Base-by-base conservation (phyloP, 2,888 invertebrate genomes). In the Linyphia triangularis region DNA sequence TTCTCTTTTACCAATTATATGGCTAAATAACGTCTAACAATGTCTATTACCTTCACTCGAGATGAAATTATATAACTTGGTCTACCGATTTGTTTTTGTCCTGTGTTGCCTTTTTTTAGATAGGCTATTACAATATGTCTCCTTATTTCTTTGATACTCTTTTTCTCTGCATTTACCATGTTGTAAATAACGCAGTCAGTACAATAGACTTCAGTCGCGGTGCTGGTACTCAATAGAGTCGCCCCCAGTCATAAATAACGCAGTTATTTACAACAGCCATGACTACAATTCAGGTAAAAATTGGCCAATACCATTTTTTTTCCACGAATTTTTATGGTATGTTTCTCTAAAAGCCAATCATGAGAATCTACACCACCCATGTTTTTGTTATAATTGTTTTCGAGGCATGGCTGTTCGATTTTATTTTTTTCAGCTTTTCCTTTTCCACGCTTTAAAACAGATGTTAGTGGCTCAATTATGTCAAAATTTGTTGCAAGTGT, bases 221-320 rank as follows among this genome's bases (percentile, higher is more conserved):
- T n/a, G n/a, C n/a, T n/a, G n/a, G n/a, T n/a, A n/a, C n/a, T n/a
- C n/a, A n/a, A n/a, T n/a, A n/a, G n/a, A n/a, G n/a, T n/a, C n/a
- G n/a, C n/a, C n/a, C n/a, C n/a, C n/a, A n/a, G n/a, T n/a, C n/a
- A n/a, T 43, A 73, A 24, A 51, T 24, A 73, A 26, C 1, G 10
- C 19, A 43, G 26, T 24, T 57, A 51, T 72, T 73, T 51, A 51
- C 51, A 28, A 57, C 22, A 73, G 72, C 28, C 72, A 73, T 51
- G 57, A 57, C 51, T n/a, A 70, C 10, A 70, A 70, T 40, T 70
- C 22, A 9, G 22, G 70, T 70, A 40, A 70, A 40, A 19, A 51
- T 51, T 51, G 26, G 30, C 72, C 57, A 73, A 57, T 73, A 43
- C 51, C 28, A 79, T n/a, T 63, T 79, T 79, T 57, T 81, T 81